A percentile compares a stretch with the other conserved stretches of the same genome.
Conservation (phyloP, 92 coral and sea anemone genomes). For the Micromussa lordhowensis region DNA sequence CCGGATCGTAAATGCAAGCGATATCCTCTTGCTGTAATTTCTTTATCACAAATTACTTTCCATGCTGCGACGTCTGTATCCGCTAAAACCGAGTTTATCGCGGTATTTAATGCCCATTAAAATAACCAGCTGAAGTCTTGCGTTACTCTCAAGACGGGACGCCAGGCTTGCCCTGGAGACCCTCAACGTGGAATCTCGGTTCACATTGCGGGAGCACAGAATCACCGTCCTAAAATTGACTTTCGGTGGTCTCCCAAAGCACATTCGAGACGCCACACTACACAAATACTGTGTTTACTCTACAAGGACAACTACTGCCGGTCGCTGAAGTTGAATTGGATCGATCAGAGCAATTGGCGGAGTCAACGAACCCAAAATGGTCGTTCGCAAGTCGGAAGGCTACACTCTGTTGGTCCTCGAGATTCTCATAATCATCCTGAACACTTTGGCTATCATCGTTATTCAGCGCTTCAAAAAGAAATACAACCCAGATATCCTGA, state of each 20-base stretch:
- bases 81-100: not conserved
- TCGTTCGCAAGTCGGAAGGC: conserved; percentile 38
- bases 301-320: conserved; percentile 18
- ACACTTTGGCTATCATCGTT: conserved; percentile 51
- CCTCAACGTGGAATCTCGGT: conserved; percentile 3
- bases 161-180: not conserved
- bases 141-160: conserved; percentile 4
- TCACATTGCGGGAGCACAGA: not conserved
- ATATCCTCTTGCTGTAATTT: not conserved
- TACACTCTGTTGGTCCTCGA: conserved; percentile 49
- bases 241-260: conserved; percentile 22
- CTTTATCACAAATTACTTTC: not conserved
- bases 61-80: not conserved
- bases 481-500: conserved; percentile 66
- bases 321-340: conserved; percentile 14
- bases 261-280: not conserved
- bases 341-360: conserved; percentile 1
- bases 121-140: not conserved
- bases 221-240: not conserved
- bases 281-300: conserved; percentile 20
- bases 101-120: not conserved
- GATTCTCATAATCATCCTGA: conserved; percentile 50
- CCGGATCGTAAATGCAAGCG: not conserved
- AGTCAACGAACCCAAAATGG: conserved; percentile 13
- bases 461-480: conserved; percentile 70